Evolutionary conservation across 2,113 vertebrate species (phyloP).

Genomic region (Felis catus): F.catus_Fca126_mat1.0 CM031414.1:94049501-94050000

Average conservation of each 20-base stretch:
- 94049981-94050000: background rate
- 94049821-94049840: background rate
- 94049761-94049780: background rate
- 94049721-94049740: background rate
- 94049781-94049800: background rate
- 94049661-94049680: no score
- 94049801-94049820: background rate
- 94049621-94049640: no score
- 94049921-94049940: background rate
- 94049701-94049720: background rate
- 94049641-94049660: no score
- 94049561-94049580: no score
- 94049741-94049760: background rate
- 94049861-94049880: background rate
- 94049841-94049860: background rate
- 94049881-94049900: background rate
- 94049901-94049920: background rate
- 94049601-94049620: no score
- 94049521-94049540: no score
- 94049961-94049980: background rate
- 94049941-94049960: background rate
- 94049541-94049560: no score
- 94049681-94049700: no score
- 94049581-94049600: no score
- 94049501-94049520: background rate